These are phyloP conservation scores for Alloplasta piceator DNA, from an alignment of 2,888 invertebrate genomes.

Conservation along the genomic window DNA sequence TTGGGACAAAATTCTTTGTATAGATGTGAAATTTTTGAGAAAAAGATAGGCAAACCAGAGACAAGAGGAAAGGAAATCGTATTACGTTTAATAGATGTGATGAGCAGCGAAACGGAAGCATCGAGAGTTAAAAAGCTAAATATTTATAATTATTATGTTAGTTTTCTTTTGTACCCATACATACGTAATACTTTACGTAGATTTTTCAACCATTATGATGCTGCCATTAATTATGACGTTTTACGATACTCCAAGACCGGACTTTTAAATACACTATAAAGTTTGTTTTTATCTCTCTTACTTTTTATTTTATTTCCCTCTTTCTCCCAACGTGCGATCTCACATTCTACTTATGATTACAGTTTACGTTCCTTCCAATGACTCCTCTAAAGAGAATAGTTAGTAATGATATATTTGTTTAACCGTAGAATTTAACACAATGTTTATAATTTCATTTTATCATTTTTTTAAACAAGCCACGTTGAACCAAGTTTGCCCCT, in stretches of 20 bases:
- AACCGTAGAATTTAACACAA: constrained; percentile 4
- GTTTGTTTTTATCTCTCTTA: neutral
- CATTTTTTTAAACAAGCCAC: neutral
- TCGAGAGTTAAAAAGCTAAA: constrained; percentile 17
- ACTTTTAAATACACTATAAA: constrained; percentile 29
- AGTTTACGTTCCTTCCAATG: neutral
- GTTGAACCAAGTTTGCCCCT: no score
- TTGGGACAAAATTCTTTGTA: no score
- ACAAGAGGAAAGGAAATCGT: constrained; percentile 14
- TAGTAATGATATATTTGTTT: constrained; percentile 26
- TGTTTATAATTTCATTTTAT: constrained; percentile 1
- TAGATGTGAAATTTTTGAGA: neutral
- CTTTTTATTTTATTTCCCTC: neutral
- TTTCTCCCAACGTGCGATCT: neutral
- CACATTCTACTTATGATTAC: neutral
- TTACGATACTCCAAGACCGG: constrained; percentile 13
- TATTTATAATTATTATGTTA: constrained; percentile 53
- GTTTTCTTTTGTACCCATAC: constrained; percentile 9
- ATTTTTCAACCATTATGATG: constrained; percentile 16
- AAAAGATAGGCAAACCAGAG: neutral
- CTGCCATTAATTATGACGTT: constrained; percentile 14
- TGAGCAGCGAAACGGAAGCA: no score
- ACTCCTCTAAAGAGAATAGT: neutral
- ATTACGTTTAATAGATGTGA: no score
- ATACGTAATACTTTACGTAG: constrained; percentile 5